phyloP scores from a whole-genome alignment of 2,797 vertebrate genomes.

The Leucoraja ocellata region DNA sequence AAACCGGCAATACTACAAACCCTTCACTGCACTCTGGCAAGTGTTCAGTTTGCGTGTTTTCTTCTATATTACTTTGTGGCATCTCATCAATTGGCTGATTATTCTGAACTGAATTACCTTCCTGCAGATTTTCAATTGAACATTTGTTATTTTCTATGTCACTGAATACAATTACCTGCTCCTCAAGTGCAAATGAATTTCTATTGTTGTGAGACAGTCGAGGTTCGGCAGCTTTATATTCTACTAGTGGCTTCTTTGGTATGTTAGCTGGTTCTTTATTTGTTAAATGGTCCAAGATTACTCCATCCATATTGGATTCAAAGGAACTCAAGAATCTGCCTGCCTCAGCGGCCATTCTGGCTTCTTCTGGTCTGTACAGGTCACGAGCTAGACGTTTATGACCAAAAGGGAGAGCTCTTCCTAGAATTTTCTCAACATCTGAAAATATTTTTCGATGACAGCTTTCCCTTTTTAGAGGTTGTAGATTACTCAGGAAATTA shows the following conservation, averaged over 20 bases:
- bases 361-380: background rate
- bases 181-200: slow-evolving; percentile 12
- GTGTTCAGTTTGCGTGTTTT: slow-evolving; percentile 12
- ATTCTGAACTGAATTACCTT: slow-evolving; percentile 17
- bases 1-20: background rate
- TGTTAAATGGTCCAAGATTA: background rate
- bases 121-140: slow-evolving; percentile 16
- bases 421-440: slow-evolving; percentile 46
- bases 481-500: slow-evolving; percentile 42
- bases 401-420: slow-evolving; percentile 40
- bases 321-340: background rate
- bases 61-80: slow-evolving; percentile 12
- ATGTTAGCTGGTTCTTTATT: slow-evolving; percentile 10
- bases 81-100: slow-evolving; percentile 9
- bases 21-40: slow-evolving; percentile 4
- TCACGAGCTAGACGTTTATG: slow-evolving; percentile 5
- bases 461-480: slow-evolving; percentile 45
- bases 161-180: slow-evolving; percentile 26
- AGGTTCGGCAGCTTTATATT: background rate
- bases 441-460: slow-evolving; percentile 43
- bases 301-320: slow-evolving; percentile 23
- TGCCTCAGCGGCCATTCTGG: background rate
- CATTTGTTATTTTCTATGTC: background rate
- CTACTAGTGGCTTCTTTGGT: background rate
- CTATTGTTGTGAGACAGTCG: background rate